phyloP scores from a whole-genome alignment of 2,113 vertebrate species.

The Chloebia gouldiae region DNA sequence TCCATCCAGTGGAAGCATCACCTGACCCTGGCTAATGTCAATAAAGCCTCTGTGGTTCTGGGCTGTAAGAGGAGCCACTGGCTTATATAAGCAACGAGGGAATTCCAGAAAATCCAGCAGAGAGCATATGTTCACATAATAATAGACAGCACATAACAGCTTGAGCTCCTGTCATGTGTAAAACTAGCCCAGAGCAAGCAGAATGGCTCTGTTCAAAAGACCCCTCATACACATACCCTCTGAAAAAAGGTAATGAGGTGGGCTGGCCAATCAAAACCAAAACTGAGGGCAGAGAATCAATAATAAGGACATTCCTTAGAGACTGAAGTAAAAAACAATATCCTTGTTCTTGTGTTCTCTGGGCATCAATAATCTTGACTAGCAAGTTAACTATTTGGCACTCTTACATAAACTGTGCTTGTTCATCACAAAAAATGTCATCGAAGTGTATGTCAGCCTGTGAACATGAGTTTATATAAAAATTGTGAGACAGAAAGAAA shows the following conservation, averaged over 20 bases:
- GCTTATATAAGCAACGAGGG: neutral
- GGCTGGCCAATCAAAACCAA: neutral
- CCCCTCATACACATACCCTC: neutral
- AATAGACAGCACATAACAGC: neutral
- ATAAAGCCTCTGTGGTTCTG: neutral
- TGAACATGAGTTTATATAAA: neutral
- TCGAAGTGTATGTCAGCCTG: neutral
- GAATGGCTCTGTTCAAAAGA: neutral
- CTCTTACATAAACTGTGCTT: neutral
- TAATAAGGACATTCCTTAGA: neutral
- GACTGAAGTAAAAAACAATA: neutral
- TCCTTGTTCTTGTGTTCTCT: neutral
- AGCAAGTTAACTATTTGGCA: neutral
- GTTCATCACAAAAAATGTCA: neutral
- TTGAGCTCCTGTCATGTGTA: conserved; percentile 12
- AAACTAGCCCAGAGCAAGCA: neutral
- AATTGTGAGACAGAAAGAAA: neutral
- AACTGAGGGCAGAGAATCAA: neutral
- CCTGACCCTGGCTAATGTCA: neutral
- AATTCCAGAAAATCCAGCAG: conserved; percentile 1
- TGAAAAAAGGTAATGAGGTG: neutral
- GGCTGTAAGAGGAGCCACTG: neutral
- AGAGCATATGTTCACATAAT: conserved; percentile 11
- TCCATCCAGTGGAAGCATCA: neutral
- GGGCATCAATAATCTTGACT: neutral